A percentile compares a stretch with the other conserved stretches of the same genome.
These are phyloP conservation scores for Drosophila kanapiae DNA, from an alignment of 1,140 invertebrate genomes.

Conservation along the genomic window DNA sequence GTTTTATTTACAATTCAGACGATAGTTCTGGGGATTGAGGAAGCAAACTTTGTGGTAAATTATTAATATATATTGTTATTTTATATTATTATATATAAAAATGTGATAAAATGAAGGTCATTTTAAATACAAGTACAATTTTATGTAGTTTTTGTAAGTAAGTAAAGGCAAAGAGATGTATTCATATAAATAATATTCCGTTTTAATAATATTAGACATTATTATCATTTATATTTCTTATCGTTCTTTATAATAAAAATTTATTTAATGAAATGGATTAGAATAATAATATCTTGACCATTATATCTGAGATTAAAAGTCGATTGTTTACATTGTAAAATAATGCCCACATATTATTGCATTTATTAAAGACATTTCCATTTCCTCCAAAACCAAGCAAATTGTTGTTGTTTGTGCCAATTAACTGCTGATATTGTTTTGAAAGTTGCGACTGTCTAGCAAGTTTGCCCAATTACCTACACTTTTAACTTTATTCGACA, in stretches of 20 bases:
- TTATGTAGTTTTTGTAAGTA: too few species aligned
- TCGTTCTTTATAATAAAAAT: too few species aligned
- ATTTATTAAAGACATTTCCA: background rate
- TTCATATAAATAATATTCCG: too few species aligned
- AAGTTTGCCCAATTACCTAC: slow-evolving; percentile 8
- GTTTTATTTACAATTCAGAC: background rate
- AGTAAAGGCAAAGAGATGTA: too few species aligned
- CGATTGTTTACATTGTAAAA: too few species aligned
- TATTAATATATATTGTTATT: too few species aligned
- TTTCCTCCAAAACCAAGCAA: background rate
- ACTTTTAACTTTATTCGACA: background rate
- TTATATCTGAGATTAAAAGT: too few species aligned
- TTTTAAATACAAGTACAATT: background rate
- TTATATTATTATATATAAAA: background rate
- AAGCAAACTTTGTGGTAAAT: background rate
- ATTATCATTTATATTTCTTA: too few species aligned
- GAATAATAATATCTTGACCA: too few species aligned
- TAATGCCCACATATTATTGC: background rate
- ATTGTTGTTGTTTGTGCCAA: background rate
- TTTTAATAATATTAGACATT: too few species aligned
- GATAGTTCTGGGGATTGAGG: background rate
- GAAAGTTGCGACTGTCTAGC: background rate
- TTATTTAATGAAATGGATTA: too few species aligned
- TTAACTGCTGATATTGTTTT: slow-evolving; percentile 1
- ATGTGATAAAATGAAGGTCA: slow-evolving; percentile 2